These are phyloP conservation scores for Tragelaphus imberbis DNA, from an alignment of 2,113 vertebrate genomes.

Conservation along the genomic window DNA sequence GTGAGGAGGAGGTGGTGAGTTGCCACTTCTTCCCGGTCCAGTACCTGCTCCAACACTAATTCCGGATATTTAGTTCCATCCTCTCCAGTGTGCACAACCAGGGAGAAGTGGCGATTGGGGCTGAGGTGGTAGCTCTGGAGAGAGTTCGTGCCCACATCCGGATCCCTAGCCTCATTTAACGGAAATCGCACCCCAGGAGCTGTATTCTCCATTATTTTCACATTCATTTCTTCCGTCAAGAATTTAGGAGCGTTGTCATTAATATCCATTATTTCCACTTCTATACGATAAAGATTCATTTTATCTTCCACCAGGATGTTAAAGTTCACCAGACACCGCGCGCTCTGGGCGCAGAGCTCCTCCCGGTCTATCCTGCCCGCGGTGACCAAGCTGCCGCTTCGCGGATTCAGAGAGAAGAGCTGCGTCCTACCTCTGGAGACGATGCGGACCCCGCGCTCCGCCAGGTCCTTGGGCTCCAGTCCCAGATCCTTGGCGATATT, in stretches of 20 bases:
- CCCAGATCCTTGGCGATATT: constrained; percentile 65
- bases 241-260: constrained; percentile 81
- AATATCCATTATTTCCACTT: constrained; percentile 79
- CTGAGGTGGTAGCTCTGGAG: constrained; percentile 80
- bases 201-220: constrained; percentile 85
- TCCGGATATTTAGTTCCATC: constrained; percentile 79
- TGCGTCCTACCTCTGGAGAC: constrained; percentile 61
- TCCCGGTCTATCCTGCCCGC: constrained; percentile 82
- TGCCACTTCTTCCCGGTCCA: constrained; percentile 79
- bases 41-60: constrained; percentile 79
- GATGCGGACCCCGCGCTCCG: constrained; percentile 52
- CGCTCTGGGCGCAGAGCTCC: constrained; percentile 74
- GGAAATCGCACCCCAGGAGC: constrained; percentile 84
- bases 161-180: constrained; percentile 75
- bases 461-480: constrained; percentile 49
- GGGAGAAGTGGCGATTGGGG: constrained; percentile 75
- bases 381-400: constrained; percentile 75
- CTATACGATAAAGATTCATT: constrained; percentile 80
- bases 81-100: constrained; percentile 73
- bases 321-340: constrained; percentile 77
- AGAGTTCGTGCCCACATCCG: constrained; percentile 80
- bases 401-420: constrained; percentile 75
- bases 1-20: constrained; percentile 74
- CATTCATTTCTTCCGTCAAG: constrained; percentile 75
- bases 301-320: constrained; percentile 81